phyloP scores from a whole-genome alignment of 2,113 vertebrate species.

The Pseudorasbora parva region DNA sequence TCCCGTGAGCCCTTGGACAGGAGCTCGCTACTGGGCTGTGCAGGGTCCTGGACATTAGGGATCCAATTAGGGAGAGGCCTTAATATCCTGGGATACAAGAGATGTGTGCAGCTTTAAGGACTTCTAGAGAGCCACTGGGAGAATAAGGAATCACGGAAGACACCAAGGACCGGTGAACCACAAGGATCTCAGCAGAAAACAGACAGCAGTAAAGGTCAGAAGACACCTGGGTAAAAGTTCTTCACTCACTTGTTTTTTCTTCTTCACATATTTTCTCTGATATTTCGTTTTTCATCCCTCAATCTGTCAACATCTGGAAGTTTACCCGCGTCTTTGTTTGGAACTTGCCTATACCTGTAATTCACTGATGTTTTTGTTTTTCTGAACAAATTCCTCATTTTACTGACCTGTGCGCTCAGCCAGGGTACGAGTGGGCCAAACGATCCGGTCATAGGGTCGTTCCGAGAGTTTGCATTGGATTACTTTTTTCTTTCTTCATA shows the following conservation, averaged over 20 bases:
- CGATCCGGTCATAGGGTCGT: neutral
- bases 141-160: conserved; percentile 27
- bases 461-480: neutral
- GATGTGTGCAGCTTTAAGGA: conserved; percentile 65
- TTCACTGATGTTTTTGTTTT: conserved; percentile 46
- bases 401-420: neutral
- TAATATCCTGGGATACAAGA: conserved; percentile 59
- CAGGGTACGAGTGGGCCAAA: neutral
- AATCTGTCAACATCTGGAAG: conserved; percentile 57
- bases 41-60: conserved; percentile 50
- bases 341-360: conserved; percentile 60
- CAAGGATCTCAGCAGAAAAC: neutral
- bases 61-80: conserved; percentile 48
- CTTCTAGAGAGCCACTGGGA: conserved; percentile 18
- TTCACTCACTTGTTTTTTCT: neutral
- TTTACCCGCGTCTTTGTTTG: conserved; percentile 60
- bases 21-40: conserved; percentile 56
- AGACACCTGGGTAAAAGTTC: neutral
- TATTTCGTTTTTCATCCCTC: neutral
- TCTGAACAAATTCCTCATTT: conserved; percentile 10
- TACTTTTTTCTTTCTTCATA: neutral
- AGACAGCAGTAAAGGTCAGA: neutral
- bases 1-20: conserved; percentile 60
- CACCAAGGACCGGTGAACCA: conserved; percentile 50
- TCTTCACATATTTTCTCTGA: neutral